Conservation (phyloP, 1,140 invertebrate genomes). For the Pseudomyrmex pallidus region DNA sequence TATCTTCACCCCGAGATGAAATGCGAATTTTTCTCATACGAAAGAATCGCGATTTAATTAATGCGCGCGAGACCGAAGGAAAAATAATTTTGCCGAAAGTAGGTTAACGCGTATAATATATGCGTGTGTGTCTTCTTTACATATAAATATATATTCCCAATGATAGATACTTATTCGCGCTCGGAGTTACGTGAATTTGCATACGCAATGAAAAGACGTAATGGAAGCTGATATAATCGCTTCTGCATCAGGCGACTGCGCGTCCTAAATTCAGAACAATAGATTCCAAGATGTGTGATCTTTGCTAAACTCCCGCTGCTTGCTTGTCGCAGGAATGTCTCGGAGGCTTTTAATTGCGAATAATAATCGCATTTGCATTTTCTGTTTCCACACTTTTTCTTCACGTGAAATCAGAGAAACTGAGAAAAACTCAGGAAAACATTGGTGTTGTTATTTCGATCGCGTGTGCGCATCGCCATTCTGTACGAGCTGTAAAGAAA, state of each 20-base stretch:
- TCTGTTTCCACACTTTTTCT: background rate
- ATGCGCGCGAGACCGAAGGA: too few relatives aligned
- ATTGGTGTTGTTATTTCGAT: background rate
- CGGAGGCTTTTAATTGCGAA: background rate
- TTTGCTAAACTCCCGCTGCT: background rate
- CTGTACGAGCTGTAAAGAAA: constrained; percentile 68
- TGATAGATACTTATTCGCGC: background rate
- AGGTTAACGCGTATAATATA: too few relatives aligned
- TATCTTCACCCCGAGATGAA: too few relatives aligned
- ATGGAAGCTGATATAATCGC: constrained; percentile 30
- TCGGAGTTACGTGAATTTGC: constrained; percentile 17
- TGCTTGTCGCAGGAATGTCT: background rate
- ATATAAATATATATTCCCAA: background rate
- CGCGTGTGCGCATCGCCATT: constrained; percentile 21
- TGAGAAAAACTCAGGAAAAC: constrained; percentile 6
- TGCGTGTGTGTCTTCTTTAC: background rate
- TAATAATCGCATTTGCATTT: constrained; percentile 14
- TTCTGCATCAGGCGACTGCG: constrained; percentile 9
- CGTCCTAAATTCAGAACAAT: constrained; percentile 39
- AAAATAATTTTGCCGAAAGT: too few relatives aligned
- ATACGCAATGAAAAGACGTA: constrained; percentile 25
- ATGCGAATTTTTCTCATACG: too few relatives aligned
- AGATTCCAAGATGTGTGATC: constrained; percentile 10
- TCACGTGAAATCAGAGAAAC: background rate
- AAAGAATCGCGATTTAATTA: too few relatives aligned